These are phyloP conservation scores for Synchiropus splendidus DNA, from an alignment of 2,113 vertebrate species.

Conservation along the genomic window DNA sequence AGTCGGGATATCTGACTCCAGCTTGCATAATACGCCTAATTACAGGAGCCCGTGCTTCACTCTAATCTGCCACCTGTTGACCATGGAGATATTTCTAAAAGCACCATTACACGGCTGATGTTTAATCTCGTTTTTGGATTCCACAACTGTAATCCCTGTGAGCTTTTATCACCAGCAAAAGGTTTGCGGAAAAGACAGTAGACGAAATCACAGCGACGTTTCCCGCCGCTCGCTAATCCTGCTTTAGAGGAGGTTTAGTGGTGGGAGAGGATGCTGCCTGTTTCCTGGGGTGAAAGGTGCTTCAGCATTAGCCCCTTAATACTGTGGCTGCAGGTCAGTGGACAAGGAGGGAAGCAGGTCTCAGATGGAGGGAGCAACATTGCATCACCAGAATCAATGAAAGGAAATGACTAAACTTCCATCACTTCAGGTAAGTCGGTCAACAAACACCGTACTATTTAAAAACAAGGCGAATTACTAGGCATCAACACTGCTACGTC, in stretches of 20 bases:
- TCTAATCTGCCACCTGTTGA: constrained; percentile 15
- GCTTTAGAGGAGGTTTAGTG: too few relatives aligned
- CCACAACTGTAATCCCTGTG: too few relatives aligned
- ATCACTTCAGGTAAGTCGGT: too few relatives aligned
- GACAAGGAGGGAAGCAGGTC: constrained; percentile 12
- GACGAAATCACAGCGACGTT: background rate
- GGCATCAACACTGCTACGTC: too few relatives aligned
- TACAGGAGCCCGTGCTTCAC: constrained; percentile 11
- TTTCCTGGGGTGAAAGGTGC: constrained; percentile 27
- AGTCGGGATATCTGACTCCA: constrained; percentile 2
- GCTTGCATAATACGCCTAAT: constrained; percentile 15
- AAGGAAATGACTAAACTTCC: too few relatives aligned
- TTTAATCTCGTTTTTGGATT: too few relatives aligned
- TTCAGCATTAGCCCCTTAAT: constrained; percentile 22
- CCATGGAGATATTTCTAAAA: background rate
- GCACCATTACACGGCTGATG: too few relatives aligned
- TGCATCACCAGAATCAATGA: background rate
- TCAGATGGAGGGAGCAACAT: background rate
- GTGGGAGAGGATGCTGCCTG: constrained; percentile 7
- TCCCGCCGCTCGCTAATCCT: too few relatives aligned
- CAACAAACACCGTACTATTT: too few relatives aligned
- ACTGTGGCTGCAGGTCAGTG: constrained; percentile 18
- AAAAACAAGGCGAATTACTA: too few relatives aligned
- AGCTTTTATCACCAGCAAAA: too few relatives aligned
- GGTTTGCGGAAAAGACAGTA: background rate